Evolutionary conservation across 2,888 invertebrate species (phyloP), one percentile per base, ranked within the genome.

Genomic region (Himalopsyche kuldschensis): DNA sequence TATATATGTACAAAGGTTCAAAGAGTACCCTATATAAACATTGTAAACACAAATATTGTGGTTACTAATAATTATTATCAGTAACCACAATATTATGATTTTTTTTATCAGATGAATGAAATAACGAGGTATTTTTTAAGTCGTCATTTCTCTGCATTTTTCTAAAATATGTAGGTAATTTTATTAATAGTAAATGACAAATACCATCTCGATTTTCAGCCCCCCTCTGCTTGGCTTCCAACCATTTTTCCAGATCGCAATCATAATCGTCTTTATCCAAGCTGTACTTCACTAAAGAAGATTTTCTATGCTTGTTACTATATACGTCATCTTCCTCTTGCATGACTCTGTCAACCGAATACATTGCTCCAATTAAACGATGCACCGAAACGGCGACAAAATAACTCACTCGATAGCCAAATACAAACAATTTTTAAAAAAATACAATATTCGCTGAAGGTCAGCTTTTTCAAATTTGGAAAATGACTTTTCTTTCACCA

Each of bases 231-330:
- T 79, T 83, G 20, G 75, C 47, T 55, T 46, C 75, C n/a, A 77
- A 77, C 83, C 80, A 80, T 41, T 69, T 83, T n/a, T 80, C 83
- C 41, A 83, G 24, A 20, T 48, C 20, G 55, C 55, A 55, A 31
- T 83, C 75, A 48, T 80, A 80, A 27, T 86, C 86, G 47, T 86
- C 86, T 30, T 77, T 79, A 75, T 86, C 86, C 79, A 86, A 86
- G 48, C 86, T 86, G 85, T 86, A 86, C 75, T 84, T 84, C 69
- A 86, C 86, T 81, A 86, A 31, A 31, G 86, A 86, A 30, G 86
- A 85, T 46, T 85, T 86, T 46, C 86, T 80, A 27, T 78, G 46
- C 75, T 80, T 78, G 31, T 35, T 32, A 20, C 46, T 75, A 47
- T 80, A 31, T n/a, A 35, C 81, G 31, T 46, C 81, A 30, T 55